phyloP scores from a whole-genome alignment of 2,888 invertebrate genomes.

The Ichneumon xanthorius region DNA sequence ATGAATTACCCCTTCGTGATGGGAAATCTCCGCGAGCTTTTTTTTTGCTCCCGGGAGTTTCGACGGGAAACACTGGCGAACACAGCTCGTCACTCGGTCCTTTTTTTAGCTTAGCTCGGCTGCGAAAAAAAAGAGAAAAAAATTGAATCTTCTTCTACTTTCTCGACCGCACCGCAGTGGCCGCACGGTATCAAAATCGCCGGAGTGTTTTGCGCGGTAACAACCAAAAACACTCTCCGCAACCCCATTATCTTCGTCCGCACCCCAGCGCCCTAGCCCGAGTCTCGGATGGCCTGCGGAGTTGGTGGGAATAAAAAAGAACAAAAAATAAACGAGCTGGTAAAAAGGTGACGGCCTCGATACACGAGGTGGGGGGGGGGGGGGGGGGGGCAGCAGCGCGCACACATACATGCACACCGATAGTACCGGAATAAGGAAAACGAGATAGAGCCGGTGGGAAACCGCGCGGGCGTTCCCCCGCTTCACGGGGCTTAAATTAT shows the following conservation, averaged over 20 bases:
- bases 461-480: constrained; percentile 53
- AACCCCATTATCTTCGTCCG: constrained; percentile 63
- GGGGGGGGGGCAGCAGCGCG: constrained; percentile 14
- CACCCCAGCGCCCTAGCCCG: constrained; percentile 47
- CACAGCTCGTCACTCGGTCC: background rate
- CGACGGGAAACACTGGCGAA: background rate
- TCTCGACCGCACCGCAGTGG: constrained; percentile 5
- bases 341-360: constrained; percentile 54
- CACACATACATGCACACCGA: background rate
- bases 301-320: constrained; percentile 43
- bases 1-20: background rate
- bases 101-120: background rate
- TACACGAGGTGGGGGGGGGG: constrained; percentile 1
- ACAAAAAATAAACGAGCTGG: constrained; percentile 22
- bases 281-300: constrained; percentile 43
- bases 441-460: constrained; percentile 55
- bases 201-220: constrained; percentile 59
- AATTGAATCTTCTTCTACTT: constrained; percentile 4
- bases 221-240: constrained; percentile 68
- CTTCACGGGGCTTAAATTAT: constrained; percentile 65
- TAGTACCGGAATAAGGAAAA: constrained; percentile 50
- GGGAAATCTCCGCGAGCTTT: background rate
- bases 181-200: constrained; percentile 56
- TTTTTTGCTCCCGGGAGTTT: background rate
- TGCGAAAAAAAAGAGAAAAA: background rate